phyloP scores from a whole-genome alignment of 2,113 vertebrate species.

The Hemiscyllium ocellatum region DNA sequence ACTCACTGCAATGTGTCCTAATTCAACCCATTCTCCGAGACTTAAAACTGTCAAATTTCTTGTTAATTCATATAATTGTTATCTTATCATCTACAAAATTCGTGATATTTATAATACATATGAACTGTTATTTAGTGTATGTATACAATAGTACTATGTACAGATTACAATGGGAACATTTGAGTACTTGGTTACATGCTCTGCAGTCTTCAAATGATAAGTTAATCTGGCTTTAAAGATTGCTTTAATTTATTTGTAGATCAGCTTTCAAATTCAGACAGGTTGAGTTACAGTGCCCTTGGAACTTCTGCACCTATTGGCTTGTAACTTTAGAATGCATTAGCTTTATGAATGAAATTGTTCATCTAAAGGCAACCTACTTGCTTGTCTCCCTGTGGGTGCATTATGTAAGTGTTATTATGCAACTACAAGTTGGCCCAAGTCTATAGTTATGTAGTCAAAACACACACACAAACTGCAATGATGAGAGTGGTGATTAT shows the following conservation, averaged over 20 bases:
- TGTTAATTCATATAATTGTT: neutral
- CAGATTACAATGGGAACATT: neutral
- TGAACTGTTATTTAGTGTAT: neutral
- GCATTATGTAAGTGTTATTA: neutral
- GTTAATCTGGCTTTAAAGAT: neutral
- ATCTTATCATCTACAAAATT: neutral
- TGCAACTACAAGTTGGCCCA: neutral
- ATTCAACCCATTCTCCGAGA: neutral
- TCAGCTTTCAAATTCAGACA: conserved; percentile 2
- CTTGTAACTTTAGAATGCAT: conserved; percentile 25
- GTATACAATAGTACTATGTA: neutral
- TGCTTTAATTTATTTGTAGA: neutral
- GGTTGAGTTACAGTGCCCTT: conserved; percentile 8
- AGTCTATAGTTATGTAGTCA: neutral
- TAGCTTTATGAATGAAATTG: conserved; percentile 24
- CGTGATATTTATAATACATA: neutral
- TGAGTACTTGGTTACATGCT: no score
- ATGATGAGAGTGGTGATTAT: neutral
- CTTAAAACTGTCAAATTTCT: neutral
- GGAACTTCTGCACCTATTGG: neutral
- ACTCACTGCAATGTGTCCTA: neutral
- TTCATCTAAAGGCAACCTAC: neutral
- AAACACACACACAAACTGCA: neutral
- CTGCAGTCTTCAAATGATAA: neutral
- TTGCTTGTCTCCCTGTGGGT: neutral